phyloP scores from a whole-genome alignment of 2,888 invertebrate genomes.

The Drosophila colorata region DNA sequence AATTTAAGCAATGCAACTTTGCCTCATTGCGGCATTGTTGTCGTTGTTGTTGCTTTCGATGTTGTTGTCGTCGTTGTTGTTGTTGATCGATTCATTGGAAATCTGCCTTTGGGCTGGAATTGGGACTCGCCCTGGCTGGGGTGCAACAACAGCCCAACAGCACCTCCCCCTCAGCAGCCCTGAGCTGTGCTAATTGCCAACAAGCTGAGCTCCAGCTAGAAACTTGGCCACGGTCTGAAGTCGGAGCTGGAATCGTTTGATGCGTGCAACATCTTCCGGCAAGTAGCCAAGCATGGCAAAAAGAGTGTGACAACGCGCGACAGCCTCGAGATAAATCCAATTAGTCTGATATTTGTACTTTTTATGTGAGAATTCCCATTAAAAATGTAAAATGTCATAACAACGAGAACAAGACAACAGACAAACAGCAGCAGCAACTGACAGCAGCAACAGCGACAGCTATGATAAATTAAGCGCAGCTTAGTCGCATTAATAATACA shows the following conservation, averaged over 20 bases:
- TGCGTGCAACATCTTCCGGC: constrained; percentile 73
- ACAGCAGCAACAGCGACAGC: constrained; percentile 13
- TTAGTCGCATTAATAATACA: constrained; percentile 38
- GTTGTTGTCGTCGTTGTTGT: constrained; percentile 14
- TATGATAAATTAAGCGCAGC: not conserved
- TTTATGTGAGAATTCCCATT: constrained; percentile 84
- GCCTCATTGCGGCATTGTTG: constrained; percentile 71
- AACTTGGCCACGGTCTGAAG: not conserved
- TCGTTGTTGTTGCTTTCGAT: constrained; percentile 23
- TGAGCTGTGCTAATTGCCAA: constrained; percentile 61
- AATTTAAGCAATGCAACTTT: constrained; percentile 82
- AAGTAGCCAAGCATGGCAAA: constrained; percentile 57
- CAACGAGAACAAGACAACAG: constrained; percentile 76
- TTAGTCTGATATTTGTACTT: constrained; percentile 85
- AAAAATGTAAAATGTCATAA: constrained; percentile 82
- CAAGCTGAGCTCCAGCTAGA: constrained; percentile 35
- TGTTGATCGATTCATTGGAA: constrained; percentile 75
- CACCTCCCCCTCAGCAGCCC: not conserved
- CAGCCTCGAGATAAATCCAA: constrained; percentile 84
- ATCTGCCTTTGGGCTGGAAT: constrained; percentile 67
- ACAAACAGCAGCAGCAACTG: constrained; percentile 48
- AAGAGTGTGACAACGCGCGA: constrained; percentile 80
- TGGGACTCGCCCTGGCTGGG: constrained; percentile 50
- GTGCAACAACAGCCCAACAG: constrained; percentile 34
- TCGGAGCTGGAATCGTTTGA: constrained; percentile 41